Evolutionary conservation across 2,888 invertebrate genomes (phyloP).

Genomic region (Drosophila fulvimacula): DNA sequence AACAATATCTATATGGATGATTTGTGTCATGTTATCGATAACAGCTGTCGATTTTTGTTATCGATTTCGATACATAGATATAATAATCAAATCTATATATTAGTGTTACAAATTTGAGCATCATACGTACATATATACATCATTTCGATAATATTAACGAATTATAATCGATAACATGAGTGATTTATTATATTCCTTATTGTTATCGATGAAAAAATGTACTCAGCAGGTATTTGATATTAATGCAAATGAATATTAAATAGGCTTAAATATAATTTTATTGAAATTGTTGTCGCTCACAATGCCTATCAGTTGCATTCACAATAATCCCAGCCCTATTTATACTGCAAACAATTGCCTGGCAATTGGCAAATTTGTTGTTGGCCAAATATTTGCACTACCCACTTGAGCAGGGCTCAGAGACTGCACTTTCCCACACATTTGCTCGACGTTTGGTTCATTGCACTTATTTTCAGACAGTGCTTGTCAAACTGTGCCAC

Average conservation of each 20-base stretch:
- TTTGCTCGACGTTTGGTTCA: conserved; percentile 47
- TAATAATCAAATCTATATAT: too few species aligned
- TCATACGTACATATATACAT: background rate
- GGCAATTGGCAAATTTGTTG: conserved; percentile 53
- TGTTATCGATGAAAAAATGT: too few species aligned
- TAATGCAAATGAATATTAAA: background rate
- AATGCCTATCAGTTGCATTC: background rate
- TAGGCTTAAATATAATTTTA: background rate
- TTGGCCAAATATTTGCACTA: conserved; percentile 62
- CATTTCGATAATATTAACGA: background rate
- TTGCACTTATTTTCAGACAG: conserved; percentile 48
- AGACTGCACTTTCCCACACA: conserved; percentile 15
- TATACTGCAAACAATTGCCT: conserved; percentile 7
- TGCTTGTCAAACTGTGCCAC: conserved; percentile 56
- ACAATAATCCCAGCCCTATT: background rate
- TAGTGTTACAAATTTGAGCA: background rate
- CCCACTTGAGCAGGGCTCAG: conserved; percentile 37
- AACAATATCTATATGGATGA: background rate
- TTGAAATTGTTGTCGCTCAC: too few species aligned
- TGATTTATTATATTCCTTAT: too few species aligned
- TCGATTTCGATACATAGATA: background rate
- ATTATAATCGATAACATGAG: background rate
- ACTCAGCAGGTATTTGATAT: too few species aligned
- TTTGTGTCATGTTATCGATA: background rate
- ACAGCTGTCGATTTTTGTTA: background rate